A percentile compares a stretch with the other conserved stretches of the same genome.
These are phyloP conservation scores for Parauchenoglanis punctatus DNA, from an alignment of 2,797 vertebrate species.

Conservation along the genomic window DNA sequence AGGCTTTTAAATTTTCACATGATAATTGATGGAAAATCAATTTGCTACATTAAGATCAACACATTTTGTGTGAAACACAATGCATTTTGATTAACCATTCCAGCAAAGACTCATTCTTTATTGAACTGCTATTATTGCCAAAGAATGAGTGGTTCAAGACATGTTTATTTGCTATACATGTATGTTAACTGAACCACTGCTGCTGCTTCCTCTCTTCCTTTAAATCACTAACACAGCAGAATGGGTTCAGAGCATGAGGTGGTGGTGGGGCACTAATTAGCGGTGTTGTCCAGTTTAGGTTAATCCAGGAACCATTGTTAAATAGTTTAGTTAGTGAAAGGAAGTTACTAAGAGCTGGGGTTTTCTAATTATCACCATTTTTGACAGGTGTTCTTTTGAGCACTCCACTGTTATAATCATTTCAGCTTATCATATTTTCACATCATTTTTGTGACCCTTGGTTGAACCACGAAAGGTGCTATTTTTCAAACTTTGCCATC, in stretches of 20 bases:
- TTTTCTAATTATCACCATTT: conserved; percentile 24
- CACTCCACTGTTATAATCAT: neutral
- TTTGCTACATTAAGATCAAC: conserved; percentile 16
- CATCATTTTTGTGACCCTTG: neutral
- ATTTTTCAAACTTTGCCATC: neutral
- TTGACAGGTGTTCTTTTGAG: conserved; percentile 12
- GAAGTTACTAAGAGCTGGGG: conserved; percentile 25
- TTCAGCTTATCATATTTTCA: neutral
- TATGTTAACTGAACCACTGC: conserved; percentile 26
- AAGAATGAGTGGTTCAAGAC: conserved; percentile 41
- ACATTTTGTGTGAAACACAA: conserved; percentile 14
- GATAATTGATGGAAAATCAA: neutral
- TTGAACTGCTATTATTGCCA: conserved; percentile 29
- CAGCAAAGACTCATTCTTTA: conserved; percentile 29
- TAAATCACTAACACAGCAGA: conserved; percentile 52
- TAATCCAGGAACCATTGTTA: conserved; percentile 23
- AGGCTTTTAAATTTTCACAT: neutral
- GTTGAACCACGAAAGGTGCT: neutral
- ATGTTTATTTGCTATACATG: conserved; percentile 19
- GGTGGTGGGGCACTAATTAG: conserved; percentile 41
- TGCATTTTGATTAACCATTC: conserved; percentile 32
- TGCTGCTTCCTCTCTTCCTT: conserved; percentile 2
- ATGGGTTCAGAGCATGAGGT: conserved; percentile 50
- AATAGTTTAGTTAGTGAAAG: conserved; percentile 34
- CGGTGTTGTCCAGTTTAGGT: neutral